These are phyloP conservation scores for Cryptotermes secundus DNA, from an alignment of 1,140 invertebrate species.

Conservation along the genomic window DNA sequence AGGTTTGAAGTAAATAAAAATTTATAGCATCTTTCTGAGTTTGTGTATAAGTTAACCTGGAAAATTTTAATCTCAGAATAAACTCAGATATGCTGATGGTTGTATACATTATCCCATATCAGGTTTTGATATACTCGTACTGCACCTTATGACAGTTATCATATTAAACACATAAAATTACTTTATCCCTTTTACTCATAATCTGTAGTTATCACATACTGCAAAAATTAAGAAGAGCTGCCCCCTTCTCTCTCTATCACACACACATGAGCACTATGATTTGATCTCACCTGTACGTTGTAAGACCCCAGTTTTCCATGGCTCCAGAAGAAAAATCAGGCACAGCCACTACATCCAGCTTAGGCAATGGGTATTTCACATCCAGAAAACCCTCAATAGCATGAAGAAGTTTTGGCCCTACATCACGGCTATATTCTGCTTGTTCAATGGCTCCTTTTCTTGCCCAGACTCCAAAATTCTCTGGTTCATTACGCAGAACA, in stretches of 20 bases:
- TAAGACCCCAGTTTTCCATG: slow-evolving; percentile 64
- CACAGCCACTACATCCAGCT: slow-evolving; percentile 48
- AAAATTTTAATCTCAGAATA: too few species aligned
- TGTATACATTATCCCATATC: too few species aligned
- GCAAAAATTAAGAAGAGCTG: not conserved
- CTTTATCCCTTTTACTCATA: not conserved
- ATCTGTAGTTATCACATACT: not conserved
- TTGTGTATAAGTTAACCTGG: too few species aligned
- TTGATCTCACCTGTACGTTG: slow-evolving; percentile 47
- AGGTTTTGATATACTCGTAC: too few species aligned
- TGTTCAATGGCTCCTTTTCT: slow-evolving; percentile 66
- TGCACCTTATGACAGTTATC: too few species aligned
- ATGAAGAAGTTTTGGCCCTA: slow-evolving; percentile 68
- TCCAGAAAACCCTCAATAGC: not conserved
- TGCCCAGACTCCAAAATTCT: not conserved
- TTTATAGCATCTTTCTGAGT: too few species aligned
- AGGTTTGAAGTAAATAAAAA: too few species aligned
- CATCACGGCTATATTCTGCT: slow-evolving; percentile 71
- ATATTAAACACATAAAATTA: too few species aligned
- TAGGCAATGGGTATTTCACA: slow-evolving; percentile 26
- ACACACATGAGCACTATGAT: not conserved
- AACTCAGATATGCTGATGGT: too few species aligned
- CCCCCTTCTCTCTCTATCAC: too few species aligned
- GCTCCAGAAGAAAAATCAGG: slow-evolving; percentile 57
- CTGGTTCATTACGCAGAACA: not conserved